Conservation (phyloP, 1,140 invertebrate genomes). For the Daktulosphaira vitifoliae region DNA sequence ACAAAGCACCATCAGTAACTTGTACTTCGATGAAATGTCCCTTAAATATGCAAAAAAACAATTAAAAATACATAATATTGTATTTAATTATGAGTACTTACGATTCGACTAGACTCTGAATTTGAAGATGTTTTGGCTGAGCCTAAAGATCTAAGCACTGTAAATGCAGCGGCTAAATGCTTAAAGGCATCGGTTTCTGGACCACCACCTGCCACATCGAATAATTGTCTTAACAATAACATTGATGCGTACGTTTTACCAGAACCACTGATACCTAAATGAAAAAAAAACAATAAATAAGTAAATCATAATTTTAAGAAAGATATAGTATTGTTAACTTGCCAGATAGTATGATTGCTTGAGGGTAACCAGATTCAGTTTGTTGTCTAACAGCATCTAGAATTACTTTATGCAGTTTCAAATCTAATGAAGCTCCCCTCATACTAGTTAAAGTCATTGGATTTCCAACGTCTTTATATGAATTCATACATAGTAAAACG, state of each 20-base stretch:
- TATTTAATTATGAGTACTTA: constrained; percentile 48
- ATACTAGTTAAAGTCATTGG: constrained; percentile 78
- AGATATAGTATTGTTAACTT: constrained; percentile 38
- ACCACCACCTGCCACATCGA: constrained; percentile 85
- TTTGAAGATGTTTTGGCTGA: constrained; percentile 83
- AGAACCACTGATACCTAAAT: constrained; percentile 76
- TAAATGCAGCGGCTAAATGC: constrained; percentile 87
- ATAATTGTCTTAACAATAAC: constrained; percentile 78
- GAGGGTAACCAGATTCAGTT: constrained; percentile 86
- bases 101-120: constrained; percentile 88
- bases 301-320: no score
- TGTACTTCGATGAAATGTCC: constrained; percentile 94
- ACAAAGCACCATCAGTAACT: constrained; percentile 88
- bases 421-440: constrained; percentile 56
- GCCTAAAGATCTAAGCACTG: constrained; percentile 80
- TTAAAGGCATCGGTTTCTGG: constrained; percentile 94
- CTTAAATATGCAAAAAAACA: constrained; percentile 47
- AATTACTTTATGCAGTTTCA: constrained; percentile 75
- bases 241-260: constrained; percentile 91
- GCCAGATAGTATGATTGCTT: constrained; percentile 86
- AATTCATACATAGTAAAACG: constrained; percentile 79
- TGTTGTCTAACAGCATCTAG: constrained; percentile 87
- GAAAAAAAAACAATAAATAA: no score
- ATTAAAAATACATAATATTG: no score
- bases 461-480: constrained; percentile 77